phyloP scores from a whole-genome alignment of 2,888 invertebrate species.

The Ormyrus thymus region DNA sequence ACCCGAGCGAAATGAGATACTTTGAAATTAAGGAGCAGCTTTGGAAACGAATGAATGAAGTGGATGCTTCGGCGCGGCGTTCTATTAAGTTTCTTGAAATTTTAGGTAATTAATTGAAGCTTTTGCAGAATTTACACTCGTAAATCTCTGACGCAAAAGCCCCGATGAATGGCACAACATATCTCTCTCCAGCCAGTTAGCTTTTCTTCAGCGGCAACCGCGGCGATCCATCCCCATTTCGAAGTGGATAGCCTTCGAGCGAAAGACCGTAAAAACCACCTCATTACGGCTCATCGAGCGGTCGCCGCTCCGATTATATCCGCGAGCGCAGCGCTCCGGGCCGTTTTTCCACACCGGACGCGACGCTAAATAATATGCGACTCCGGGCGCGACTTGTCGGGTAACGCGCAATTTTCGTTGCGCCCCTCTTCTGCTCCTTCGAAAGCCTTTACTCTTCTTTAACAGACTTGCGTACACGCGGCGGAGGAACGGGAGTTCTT shows the following conservation, averaged over 20 bases:
- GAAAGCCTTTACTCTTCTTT: neutral
- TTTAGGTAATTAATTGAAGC: no score
- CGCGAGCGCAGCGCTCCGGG: neutral
- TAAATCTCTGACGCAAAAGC: neutral
- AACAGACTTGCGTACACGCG: no score
- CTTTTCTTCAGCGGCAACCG: constrained; percentile 3
- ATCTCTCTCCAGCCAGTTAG: neutral
- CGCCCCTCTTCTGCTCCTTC: neutral
- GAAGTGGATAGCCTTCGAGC: constrained; percentile 48
- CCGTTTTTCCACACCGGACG: constrained; percentile 5
- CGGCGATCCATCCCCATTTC: constrained; percentile 23
- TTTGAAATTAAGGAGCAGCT: no score
- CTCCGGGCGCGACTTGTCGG: constrained; percentile 22
- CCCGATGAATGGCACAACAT: neutral
- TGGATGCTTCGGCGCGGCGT: no score
- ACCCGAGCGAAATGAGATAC: constrained; percentile 16
- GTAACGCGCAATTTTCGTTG: constrained; percentile 38
- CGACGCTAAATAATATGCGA: constrained; percentile 26
- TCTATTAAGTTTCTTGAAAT: no score
- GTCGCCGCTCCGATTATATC: constrained; percentile 18
- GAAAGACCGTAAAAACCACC: constrained; percentile 44
- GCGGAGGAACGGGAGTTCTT: no score
- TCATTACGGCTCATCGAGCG: constrained; percentile 37
- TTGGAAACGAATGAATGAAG: no score
- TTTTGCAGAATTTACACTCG: no score